Evolutionary conservation across 2,888 invertebrate genomes (phyloP).

Genomic region (Auanema freiburgensis): DNA sequence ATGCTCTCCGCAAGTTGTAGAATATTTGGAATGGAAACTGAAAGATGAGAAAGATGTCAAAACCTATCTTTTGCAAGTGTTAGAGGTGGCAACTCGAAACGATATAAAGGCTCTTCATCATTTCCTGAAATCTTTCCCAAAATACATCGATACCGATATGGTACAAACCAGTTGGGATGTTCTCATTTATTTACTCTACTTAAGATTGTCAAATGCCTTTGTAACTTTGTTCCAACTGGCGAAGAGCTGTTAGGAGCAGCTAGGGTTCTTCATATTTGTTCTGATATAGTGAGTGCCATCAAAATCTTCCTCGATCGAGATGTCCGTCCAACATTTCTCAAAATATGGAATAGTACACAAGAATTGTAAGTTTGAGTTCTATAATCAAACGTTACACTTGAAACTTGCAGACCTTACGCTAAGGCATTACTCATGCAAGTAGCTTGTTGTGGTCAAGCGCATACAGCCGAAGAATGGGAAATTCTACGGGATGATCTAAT

Average conservation of each 20-base stretch:
- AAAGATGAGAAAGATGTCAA: not conserved
- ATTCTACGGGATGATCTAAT: slow-evolving; percentile 32
- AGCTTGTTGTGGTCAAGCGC: slow-evolving; percentile 24
- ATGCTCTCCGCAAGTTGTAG: not conserved
- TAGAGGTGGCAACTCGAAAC: not conserved
- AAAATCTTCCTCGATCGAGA: slow-evolving; percentile 28
- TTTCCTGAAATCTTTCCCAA: slow-evolving; percentile 8
- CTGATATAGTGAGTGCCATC: slow-evolving; percentile 31
- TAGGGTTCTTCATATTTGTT: slow-evolving; percentile 19
- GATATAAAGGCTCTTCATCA: slow-evolving; percentile 10
- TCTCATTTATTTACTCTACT: not conserved
- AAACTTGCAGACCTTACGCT: slow-evolving; percentile 30
- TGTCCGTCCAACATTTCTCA: slow-evolving; percentile 36
- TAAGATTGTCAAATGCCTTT: slow-evolving; percentile 28
- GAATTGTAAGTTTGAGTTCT: slow-evolving; percentile 23
- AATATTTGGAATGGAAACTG: not conserved
- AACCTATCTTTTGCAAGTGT: not conserved
- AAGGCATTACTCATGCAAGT: slow-evolving; percentile 30
- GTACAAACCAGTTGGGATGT: no score
- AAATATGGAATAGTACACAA: slow-evolving; percentile 36
- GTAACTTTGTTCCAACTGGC: slow-evolving; percentile 31
- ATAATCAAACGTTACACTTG: no score
- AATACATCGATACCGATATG: slow-evolving; percentile 9
- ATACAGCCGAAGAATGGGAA: slow-evolving; percentile 28
- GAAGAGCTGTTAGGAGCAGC: slow-evolving; percentile 31